These are phyloP conservation scores for Chlorocebus sabaeus DNA, from an alignment of 2,113 vertebrate genomes.

Conservation along the genomic window DNA sequence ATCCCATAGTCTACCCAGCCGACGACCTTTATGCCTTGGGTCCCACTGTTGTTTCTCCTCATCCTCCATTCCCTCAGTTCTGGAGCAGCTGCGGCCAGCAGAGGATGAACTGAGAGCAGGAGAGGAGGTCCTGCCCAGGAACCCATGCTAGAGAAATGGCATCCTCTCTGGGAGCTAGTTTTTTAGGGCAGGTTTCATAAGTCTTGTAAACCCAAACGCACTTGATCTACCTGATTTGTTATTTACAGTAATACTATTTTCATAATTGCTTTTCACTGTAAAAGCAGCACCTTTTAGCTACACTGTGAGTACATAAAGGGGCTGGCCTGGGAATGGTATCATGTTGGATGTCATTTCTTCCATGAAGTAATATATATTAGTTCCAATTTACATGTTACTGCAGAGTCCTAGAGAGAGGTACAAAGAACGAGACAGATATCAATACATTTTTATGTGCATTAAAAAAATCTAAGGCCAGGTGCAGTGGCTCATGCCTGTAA, in stretches of 20 bases:
- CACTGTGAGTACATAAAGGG: not conserved
- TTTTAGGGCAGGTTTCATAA: not conserved
- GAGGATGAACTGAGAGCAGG: no score
- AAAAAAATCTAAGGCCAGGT: no score
- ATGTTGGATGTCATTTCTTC: not conserved
- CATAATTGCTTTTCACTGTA: no score
- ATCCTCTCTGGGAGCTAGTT: not conserved
- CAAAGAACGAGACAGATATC: not conserved
- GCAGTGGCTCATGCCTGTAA: no score
- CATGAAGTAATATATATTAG: not conserved
- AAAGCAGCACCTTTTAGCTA: not conserved
- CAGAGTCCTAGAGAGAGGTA: not conserved
- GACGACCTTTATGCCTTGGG: fast-evolving
- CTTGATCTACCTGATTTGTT: not conserved
- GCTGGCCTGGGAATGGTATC: not conserved
- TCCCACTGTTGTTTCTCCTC: no score
- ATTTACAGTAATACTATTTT: not conserved
- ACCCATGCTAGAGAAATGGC: fast-evolving
- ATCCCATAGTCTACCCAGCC: not conserved
- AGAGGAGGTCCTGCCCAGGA: fast-evolving
- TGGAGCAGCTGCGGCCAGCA: fast-evolving
- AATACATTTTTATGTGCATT: not conserved
- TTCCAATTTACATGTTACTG: not conserved
- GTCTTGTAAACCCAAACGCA: not conserved
- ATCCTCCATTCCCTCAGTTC: not conserved